Conservation (phyloP, 2,113 vertebrate genomes). For the Ptychochromis oligacanthus region DNA sequence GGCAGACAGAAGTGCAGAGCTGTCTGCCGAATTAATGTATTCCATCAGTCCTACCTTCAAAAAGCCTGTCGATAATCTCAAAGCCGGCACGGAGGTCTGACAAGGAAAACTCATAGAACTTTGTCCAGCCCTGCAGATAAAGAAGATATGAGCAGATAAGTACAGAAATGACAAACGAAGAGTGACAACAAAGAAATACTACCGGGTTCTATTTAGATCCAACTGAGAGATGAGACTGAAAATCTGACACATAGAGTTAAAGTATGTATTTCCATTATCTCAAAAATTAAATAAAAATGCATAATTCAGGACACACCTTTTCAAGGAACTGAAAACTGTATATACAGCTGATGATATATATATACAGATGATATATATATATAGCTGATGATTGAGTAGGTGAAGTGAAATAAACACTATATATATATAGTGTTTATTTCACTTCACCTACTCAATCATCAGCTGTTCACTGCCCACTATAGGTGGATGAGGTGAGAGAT, state of each 20-base stretch:
- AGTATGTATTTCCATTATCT: no score
- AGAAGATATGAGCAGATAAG: neutral
- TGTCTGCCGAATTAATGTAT: neutral
- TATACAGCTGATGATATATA: no score
- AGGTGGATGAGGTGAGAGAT: conserved; percentile 15
- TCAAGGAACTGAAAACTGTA: neutral
- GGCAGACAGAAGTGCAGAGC: neutral
- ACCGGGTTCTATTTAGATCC: neutral
- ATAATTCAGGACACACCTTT: neutral
- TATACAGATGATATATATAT: no score
- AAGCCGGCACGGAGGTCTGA: conserved; percentile 95
- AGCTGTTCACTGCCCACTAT: conserved; percentile 17
- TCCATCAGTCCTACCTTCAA: conserved; percentile 85
- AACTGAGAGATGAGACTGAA: no score
- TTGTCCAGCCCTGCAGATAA: conserved; percentile 92
- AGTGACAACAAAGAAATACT: neutral
- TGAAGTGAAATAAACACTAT: no score
- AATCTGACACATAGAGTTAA: neutral
- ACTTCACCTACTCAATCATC: conserved; percentile 36
- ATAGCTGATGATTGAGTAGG: no score
- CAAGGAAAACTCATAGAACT: conserved; percentile 98
- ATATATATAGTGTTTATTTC: conserved; percentile 19
- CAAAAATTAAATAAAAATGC: neutral
- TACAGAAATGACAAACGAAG: neutral
- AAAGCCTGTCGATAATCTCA: conserved; percentile 92